Percentiles rank a stretch among this genome's conserved stretches.
phyloP scores from a whole-genome alignment of 2,888 invertebrate species.

The Lobophora halterata region DNA sequence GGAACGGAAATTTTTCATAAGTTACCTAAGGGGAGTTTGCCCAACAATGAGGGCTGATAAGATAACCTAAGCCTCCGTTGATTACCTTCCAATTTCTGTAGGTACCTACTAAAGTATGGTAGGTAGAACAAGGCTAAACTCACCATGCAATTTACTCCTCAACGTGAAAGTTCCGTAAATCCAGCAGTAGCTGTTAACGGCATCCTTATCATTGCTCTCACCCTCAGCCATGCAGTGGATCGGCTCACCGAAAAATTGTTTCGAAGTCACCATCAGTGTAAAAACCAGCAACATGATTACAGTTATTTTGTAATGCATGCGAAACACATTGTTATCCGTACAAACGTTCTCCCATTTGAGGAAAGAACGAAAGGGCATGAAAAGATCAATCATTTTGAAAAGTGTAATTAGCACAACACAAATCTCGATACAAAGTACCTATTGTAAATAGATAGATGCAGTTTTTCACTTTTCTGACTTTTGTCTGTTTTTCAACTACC shows the following conservation, averaged over 20 bases:
- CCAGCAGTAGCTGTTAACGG: conserved; percentile 90
- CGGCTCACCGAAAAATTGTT: conserved; percentile 93
- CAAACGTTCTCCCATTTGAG: conserved; percentile 84
- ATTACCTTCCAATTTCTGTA: no score
- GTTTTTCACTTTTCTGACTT: no score
- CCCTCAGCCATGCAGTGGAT: conserved; percentile 85
- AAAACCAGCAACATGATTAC: conserved; percentile 86
- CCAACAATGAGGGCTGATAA: no score
- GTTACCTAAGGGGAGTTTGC: no score
- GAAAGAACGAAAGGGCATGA: conserved; percentile 84
- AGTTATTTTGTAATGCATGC: conserved; percentile 87
- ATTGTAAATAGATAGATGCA: no score
- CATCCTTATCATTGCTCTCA: conserved; percentile 75
- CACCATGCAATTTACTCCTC: conserved; percentile 65
- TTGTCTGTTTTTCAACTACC: conserved; percentile 10
- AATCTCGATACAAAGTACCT: no score
- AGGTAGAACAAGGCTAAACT: no score
- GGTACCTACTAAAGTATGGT: no score
- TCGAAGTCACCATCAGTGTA: conserved; percentile 87
- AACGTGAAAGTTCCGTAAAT: conserved; percentile 86
- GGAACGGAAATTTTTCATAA: background rate
- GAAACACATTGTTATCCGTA: conserved; percentile 89
- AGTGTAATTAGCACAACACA: no score
- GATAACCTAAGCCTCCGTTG: no score
- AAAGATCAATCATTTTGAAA: conserved; percentile 84